phyloP scores from a whole-genome alignment of 2,797 vertebrate genomes.

The Chelonia mydas region DNA sequence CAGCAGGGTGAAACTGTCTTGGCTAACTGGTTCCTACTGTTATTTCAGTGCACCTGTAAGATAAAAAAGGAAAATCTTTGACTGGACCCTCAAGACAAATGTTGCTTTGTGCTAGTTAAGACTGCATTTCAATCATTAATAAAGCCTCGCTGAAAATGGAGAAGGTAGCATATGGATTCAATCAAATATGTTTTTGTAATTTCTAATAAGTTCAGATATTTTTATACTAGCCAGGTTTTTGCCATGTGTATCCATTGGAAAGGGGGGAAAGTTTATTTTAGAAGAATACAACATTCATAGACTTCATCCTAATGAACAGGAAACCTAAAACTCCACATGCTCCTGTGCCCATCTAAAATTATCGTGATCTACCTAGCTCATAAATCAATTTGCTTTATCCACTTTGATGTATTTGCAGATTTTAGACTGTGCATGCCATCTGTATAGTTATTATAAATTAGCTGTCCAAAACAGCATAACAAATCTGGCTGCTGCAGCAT shows the following conservation, averaged over 20 bases:
- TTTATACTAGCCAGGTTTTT: slow-evolving; percentile 81
- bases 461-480: not conserved
- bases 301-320: slow-evolving; percentile 71
- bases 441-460: slow-evolving; percentile 21
- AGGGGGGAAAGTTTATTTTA: slow-evolving; percentile 44
- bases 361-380: slow-evolving; percentile 40
- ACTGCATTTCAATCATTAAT: slow-evolving; percentile 80
- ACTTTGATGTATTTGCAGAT: slow-evolving; percentile 16
- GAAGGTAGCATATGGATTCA: slow-evolving; percentile 84
- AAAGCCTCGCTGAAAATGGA: slow-evolving; percentile 78
- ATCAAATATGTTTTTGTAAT: slow-evolving; percentile 88
- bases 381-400: slow-evolving; percentile 56
- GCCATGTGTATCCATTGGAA: slow-evolving; percentile 78
- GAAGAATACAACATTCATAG: slow-evolving; percentile 65
- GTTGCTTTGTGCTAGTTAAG: slow-evolving; percentile 79
- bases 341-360: slow-evolving; percentile 50
- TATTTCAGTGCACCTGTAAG: slow-evolving; percentile 84
- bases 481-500: not conserved
- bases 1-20: slow-evolving; percentile 29
- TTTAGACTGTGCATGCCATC: slow-evolving; percentile 12
- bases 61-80: slow-evolving; percentile 78
- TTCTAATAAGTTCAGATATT: slow-evolving; percentile 85
- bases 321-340: slow-evolving; percentile 63
- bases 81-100: slow-evolving; percentile 80
- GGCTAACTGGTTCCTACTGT: slow-evolving; percentile 51